Evolutionary conservation across 2,888 invertebrate species (phyloP), one percentile per base, ranked within the genome.

Genomic region (Dromius quadrimaculatus): DNA sequence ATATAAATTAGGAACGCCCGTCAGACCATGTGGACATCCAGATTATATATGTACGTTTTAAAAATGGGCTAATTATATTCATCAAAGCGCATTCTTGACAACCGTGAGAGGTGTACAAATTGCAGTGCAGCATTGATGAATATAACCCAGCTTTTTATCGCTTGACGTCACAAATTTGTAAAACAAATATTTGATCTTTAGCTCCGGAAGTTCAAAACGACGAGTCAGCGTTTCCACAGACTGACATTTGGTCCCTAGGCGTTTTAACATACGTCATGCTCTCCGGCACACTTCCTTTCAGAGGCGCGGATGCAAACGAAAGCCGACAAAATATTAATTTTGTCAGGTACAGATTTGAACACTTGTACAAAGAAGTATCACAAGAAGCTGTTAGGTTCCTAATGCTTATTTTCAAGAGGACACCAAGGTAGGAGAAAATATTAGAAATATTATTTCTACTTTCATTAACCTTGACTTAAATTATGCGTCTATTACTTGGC

Each of bases 191-290:
- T 59, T 36, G 34, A 59, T 36, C 36, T 59, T 74, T 84, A 88
- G 92, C 97, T 4, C 97, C 97, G 0, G 97, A 98, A 83, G 89
- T 96, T 73, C 83, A 96, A 54, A 89, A 89, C 79, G 92, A 94
- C 79, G 96, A 97, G 82, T 89, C 92, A 3, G 92, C 95, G 28
- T 93, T 90, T 81, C 92, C 92, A 1, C 94, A 95, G 81, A 92
- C 94, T 1, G 99, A 99, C 83, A 90, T 98, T 77, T 99, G 98
- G 99, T 92, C 94, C 15, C 88, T 98, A 61, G 98, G 97, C 63
- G 94, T 94, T 8, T 84, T 98, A 3, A 87, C 94, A 0, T 99
- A 98, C 84, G 87, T 97, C 43, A 87, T 99, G 85, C 83, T 99
- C 74, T 97, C 97, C 2, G 98, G 98, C 11, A 90, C 89, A 71